Evolutionary conservation across 2,888 invertebrate genomes (phyloP).

Genomic region (Acleris emargana): DNA sequence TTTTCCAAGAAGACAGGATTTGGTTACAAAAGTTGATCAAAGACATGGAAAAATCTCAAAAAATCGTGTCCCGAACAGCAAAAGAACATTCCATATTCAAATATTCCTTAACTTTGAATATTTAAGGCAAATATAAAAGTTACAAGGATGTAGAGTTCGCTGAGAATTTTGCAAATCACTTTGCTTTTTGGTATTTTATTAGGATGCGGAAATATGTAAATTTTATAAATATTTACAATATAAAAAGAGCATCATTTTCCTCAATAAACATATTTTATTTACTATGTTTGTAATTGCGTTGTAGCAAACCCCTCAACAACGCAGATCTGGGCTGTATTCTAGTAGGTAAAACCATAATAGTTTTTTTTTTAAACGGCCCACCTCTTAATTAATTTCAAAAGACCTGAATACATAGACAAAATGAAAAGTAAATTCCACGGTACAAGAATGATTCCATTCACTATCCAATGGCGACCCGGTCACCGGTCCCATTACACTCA

Average conservation of each 20-base stretch:
- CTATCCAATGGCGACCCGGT: conserved; percentile 1
- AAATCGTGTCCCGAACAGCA: conserved; percentile 3
- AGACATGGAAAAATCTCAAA: conserved; percentile 6
- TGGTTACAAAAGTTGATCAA: conserved; percentile 3
- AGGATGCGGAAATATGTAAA: background rate
- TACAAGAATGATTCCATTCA: conserved; percentile 4
- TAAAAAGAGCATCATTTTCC: too few relatives aligned
- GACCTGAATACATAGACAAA: background rate
- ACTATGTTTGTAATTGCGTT: too few relatives aligned
- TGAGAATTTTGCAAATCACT: background rate
- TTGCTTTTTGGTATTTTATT: conserved; percentile 1
- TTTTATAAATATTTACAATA: background rate
- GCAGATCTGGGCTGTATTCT: too few relatives aligned
- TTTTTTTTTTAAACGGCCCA: too few relatives aligned
- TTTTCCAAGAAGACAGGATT: background rate
- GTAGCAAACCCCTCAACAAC: too few relatives aligned
- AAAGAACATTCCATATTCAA: conserved; percentile 20
- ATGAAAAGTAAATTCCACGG: background rate
- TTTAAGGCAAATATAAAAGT: conserved; percentile 24
- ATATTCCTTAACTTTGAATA: conserved; percentile 28
- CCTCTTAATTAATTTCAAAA: too few relatives aligned
- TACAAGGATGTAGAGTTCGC: conserved; percentile 6
- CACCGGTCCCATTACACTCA: conserved; percentile 19
- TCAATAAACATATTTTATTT: too few relatives aligned
- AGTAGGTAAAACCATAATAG: too few relatives aligned